Evolutionary conservation across 2,113 vertebrate genomes (phyloP), one percentile per base, ranked within the genome.

Genomic region (Sminthopsis crassicaudata): DNA sequence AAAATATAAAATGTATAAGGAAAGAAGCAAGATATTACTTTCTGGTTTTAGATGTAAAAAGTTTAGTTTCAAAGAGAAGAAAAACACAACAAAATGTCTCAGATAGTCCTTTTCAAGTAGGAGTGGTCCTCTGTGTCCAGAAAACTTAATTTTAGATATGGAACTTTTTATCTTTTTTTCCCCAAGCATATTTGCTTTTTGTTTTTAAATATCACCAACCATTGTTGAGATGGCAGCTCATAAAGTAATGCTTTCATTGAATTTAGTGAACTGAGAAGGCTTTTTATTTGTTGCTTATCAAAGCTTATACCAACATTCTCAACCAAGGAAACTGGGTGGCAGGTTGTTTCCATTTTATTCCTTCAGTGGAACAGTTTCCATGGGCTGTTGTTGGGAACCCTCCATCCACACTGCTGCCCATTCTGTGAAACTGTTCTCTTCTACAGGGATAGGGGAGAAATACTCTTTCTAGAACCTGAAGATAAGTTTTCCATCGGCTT

Each of bases 281-380:
- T 57, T 52, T 46, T 36, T 76, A 76, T 84, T 46, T 60, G 93
- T 92, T 54, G 95, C 95, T 98, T 96, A 97, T 97, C 95, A 88
- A 2, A 51, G 92, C 91, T 96, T 53, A 94, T 94, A 97, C 96
- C 96, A 96, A 90, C 90, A 46, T 96, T 96, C 95, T 89, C 90
- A 98, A 97, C 97, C 97, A 95, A 97, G 96, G 98, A 97, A 98
- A 95, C 94, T 96, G 67, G 95, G 96, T 97, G 95, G 95, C 95
- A 96, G 92, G 96, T 96, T 97, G 94, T 96, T 96, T 96, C 94
- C 90, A 89, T 97, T 97, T 97, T 97, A 97, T 96, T 96, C 96
- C 95, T 96, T 96, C 96, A n/a, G 95, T 93, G 91, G 94, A 97
- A 95, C 95, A 95, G 19, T 93, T 97, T 98, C 96, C 91, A 96